Conservation (phyloP, 2,797 vertebrate genomes). For the Octomys mimax region DNA sequence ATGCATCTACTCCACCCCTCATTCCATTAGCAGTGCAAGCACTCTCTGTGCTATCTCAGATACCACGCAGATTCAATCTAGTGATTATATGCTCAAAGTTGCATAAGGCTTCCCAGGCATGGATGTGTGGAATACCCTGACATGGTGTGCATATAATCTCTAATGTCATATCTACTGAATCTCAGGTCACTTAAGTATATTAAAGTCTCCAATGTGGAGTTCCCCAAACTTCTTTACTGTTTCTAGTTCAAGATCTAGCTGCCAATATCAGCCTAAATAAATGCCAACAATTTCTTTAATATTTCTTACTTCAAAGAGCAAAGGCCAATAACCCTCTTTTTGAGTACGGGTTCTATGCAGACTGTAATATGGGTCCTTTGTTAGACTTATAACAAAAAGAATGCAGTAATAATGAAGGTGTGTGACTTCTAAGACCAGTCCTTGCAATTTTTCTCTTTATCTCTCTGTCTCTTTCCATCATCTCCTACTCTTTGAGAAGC, state of each 20-base stretch:
- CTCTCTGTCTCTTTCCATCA: not conserved
- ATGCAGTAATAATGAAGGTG: not conserved
- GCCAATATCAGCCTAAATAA: not conserved
- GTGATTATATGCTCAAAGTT: not conserved
- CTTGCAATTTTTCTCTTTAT: not conserved
- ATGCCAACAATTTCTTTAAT: not conserved
- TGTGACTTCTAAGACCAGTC: not conserved
- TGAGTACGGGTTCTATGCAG: not conserved
- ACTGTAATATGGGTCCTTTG: too few relatives aligned
- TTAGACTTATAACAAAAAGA: not conserved
- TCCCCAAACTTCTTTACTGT: not conserved
- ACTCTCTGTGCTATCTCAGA: not conserved
- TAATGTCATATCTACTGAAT: not conserved
- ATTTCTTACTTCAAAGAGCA: not conserved
- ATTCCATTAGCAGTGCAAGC: too few relatives aligned
- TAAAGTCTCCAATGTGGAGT: not conserved
- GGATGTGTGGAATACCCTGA: not conserved
- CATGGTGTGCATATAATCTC: rapidly evolving
- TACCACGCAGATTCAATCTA: not conserved
- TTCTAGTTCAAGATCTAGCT: not conserved
- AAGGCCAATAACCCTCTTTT: not conserved
- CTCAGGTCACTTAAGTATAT: not conserved
- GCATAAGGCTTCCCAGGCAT: not conserved
- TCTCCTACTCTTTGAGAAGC: not conserved
- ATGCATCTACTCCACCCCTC: too few relatives aligned